phyloP scores from a whole-genome alignment of 2,888 invertebrate genomes.

The Rotaria macrura region DNA sequence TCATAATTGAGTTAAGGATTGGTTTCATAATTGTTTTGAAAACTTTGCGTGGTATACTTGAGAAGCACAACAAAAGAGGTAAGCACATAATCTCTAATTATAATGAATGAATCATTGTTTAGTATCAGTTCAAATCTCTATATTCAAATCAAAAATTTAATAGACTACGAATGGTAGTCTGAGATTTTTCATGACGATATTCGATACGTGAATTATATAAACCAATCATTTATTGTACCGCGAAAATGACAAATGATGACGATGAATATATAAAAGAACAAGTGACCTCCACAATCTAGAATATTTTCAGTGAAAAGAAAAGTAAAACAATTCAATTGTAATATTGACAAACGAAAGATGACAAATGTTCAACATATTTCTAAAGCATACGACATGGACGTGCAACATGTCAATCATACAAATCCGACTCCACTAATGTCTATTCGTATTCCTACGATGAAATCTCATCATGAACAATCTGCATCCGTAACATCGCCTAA shows the following conservation, averaged over 20 bases:
- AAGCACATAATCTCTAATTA: no score
- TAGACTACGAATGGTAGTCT: no score
- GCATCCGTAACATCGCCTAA: not conserved
- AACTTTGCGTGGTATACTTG: no score
- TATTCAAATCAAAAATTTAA: no score
- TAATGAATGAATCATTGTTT: no score
- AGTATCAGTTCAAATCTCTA: no score
- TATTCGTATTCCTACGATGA: not conserved
- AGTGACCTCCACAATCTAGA: not conserved
- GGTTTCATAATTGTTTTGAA: no score
- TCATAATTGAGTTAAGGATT: no score
- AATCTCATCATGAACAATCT: not conserved
- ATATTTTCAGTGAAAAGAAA: not conserved
- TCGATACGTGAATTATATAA: not conserved
- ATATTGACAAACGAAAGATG: not conserved
- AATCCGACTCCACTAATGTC: not conserved
- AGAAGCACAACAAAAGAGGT: no score
- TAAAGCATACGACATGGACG: not conserved
- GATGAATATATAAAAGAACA: no score
- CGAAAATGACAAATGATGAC: not conserved
- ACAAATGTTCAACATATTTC: not conserved
- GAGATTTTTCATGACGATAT: not conserved
- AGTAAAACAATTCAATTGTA: no score
- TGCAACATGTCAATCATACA: not conserved
- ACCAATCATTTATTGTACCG: not conserved